Base-by-base conservation (phyloP, 2,888 invertebrate genomes). In the Athrips mouffetella region DNA sequence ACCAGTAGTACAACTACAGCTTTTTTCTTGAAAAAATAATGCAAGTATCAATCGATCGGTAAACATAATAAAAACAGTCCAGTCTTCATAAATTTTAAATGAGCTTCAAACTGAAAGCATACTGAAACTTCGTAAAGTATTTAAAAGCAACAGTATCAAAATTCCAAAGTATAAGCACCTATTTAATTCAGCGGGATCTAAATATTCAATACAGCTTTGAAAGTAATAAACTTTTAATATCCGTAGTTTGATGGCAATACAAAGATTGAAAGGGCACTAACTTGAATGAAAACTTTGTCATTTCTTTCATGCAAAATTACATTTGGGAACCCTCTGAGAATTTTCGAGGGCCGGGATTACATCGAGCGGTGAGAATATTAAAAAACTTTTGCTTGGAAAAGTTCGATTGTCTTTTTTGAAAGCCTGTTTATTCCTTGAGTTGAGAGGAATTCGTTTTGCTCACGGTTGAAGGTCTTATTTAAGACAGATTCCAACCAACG, bases 221-320 rank as follows among this genome's bases (percentile, higher is more conserved):
- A 25, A 20, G 29, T 39, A 48, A 44, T 48, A 48, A 42, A 44
- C 29, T 15, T 37, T 44, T 44, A 48, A 44, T 44, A 44, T 49
- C 41, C 48, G 29, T 40, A 39, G 39, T 45, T 45, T 40, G 52
- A 53, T 53, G 39, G 30, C 50, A 58, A 47, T 40, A 62, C 61
- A 62, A 65, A 75, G 69, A 74, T 77, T 69, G 73, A 72, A 75
- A 76, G 68, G 72, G 73, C 68, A 59, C 70, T 65, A 67, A 80
- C 65, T 76, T 71, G 65, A 65, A 66, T 59, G 60, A 61, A 70
- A 80, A 82, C 73, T 83, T 81, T 71, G 76, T 76, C 79, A 81
- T 78, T 79, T 80, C 75, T 48, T 82, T 80, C 83, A 85, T 81
- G 85, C 81, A 81, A 84, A 84, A 85, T 85, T 83, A 83, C 84